Percentiles rank a stretch among this genome's conserved stretches.
These are phyloP conservation scores for Aurelia aurita DNA, from an alignment of 30 jellyfish, hydroid and myxozoan genomes.

Conservation along the genomic window DNA sequence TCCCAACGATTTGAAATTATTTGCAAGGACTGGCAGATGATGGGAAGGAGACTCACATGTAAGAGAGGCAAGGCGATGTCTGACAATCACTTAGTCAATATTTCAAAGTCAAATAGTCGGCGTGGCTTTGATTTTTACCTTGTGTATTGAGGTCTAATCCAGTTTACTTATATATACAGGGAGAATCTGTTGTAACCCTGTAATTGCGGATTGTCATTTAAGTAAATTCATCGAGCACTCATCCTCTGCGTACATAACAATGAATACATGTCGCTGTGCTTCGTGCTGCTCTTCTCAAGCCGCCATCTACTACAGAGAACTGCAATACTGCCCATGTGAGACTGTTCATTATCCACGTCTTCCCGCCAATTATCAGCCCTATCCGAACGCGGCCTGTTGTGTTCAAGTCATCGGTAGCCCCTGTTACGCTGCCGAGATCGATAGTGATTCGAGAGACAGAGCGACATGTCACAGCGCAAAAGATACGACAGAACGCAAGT, in stretches of 20 bases:
- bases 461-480: conserved; percentile 5
- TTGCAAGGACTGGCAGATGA: neutral
- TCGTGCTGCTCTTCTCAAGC: conserved; percentile 48
- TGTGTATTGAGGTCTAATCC: conserved; percentile 66
- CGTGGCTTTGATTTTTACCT: conserved; percentile 60
- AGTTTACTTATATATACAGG: conserved; percentile 63
- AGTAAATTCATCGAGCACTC: conserved; percentile 41
- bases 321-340: conserved; percentile 64
- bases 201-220: conserved; percentile 48
- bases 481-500: neutral
- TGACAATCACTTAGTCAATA: conserved; percentile 33
- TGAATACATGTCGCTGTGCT: conserved; percentile 50
- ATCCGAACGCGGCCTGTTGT: conserved; percentile 38
- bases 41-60: conserved; percentile 24
- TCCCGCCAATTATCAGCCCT: conserved; percentile 41
- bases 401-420: conserved; percentile 36
- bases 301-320: conserved; percentile 28
- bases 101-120: conserved; percentile 70
- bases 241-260: conserved; percentile 4
- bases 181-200: conserved; percentile 41
- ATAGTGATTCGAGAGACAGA: conserved; percentile 11
- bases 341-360: conserved; percentile 21
- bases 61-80: conserved; percentile 24
- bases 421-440: conserved; percentile 38
- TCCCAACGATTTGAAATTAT: too few relatives aligned